Percentiles rank a stretch among this genome's conserved stretches.
Conservation (phyloP, 2,113 vertebrate species). For the Scytalopus superciliaris region DNA sequence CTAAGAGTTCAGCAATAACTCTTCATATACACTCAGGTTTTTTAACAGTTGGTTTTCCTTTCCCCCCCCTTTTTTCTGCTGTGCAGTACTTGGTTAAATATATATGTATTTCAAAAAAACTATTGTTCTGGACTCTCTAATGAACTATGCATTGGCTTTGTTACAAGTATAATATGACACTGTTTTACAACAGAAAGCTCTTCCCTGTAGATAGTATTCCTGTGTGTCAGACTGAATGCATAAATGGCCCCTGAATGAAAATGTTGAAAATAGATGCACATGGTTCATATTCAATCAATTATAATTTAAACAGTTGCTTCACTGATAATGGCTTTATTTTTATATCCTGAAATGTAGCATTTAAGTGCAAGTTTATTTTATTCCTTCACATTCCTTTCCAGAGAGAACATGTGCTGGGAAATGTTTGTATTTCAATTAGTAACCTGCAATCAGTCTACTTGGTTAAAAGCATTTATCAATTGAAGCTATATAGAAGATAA, state of each 20-base stretch:
- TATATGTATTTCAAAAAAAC: neutral
- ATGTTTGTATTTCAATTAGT: neutral
- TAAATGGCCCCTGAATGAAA: neutral
- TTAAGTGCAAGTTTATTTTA: neutral
- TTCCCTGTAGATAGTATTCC: neutral
- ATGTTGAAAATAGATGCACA: neutral
- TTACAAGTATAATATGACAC: neutral
- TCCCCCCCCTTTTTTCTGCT: neutral
- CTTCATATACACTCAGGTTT: neutral
- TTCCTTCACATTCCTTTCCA: neutral
- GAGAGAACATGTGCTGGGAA: neutral
- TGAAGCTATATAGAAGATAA: neutral
- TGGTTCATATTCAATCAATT: neutral
- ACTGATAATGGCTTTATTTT: neutral
- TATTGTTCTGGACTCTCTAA: neutral
- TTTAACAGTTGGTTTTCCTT: neutral
- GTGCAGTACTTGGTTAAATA: neutral
- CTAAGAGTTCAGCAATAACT: neutral
- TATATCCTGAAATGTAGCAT: neutral
- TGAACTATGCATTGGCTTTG: neutral
- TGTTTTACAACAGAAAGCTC: neutral
- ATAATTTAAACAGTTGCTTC: neutral
- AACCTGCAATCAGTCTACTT: neutral
- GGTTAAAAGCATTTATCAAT: constrained; percentile 30
- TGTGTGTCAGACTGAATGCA: neutral